These are phyloP conservation scores for Ciconia stormi DNA, from an alignment of 2,113 vertebrate species.

Conservation along the genomic window DNA sequence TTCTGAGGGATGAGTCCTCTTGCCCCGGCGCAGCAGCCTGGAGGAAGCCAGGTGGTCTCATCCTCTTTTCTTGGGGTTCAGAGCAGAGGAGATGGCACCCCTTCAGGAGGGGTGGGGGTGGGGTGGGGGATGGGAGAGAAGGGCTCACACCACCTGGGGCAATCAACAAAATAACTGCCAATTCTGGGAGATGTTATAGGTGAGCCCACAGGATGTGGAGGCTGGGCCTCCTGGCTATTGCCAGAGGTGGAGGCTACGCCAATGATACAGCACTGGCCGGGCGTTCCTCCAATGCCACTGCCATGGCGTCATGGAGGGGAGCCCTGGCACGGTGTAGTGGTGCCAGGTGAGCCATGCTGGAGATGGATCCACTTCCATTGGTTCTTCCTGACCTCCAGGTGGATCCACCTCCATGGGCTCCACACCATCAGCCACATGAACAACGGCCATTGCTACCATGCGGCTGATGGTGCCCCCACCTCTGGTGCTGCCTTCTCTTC, in stretches of 20 bases:
- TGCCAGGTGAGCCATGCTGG: neutral
- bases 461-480: neutral
- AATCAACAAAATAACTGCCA: neutral
- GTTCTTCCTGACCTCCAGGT: neutral
- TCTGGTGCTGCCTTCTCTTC: accelerated
- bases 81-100: too few species aligned
- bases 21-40: accelerated
- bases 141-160: neutral
- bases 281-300: accelerated
- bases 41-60: neutral
- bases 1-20: neutral
- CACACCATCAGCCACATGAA: neutral
- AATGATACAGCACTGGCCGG: too few species aligned
- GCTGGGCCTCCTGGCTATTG: neutral
- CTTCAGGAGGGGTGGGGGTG: too few species aligned
- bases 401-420: neutral
- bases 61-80: neutral
- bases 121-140: neutral
- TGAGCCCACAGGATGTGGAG: neutral
- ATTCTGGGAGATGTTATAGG: neutral
- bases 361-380: neutral
- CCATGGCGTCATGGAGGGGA: neutral
- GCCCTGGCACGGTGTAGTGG: neutral
- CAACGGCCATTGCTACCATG: neutral
- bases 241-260: too few species aligned